phyloP scores from a whole-genome alignment of 2,888 invertebrate genomes.

The Syrphus vitripennis region DNA sequence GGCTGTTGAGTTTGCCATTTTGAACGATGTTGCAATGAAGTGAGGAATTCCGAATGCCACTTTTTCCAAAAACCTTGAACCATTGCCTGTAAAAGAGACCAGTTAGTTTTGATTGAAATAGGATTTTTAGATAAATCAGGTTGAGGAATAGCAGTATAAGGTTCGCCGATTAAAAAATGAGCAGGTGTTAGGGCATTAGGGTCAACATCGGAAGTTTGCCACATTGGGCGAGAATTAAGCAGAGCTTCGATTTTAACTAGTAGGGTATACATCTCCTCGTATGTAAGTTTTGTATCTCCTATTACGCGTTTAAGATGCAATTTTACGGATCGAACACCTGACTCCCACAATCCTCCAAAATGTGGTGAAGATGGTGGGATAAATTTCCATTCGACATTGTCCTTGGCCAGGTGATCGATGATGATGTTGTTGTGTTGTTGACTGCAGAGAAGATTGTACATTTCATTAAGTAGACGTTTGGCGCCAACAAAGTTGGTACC shows the following conservation, averaged over 20 bases:
- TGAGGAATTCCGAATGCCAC: not conserved
- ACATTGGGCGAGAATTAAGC: not conserved
- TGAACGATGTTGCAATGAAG: not conserved
- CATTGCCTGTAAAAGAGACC: not conserved
- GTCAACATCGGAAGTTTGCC: conserved; percentile 5
- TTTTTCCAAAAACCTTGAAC: not conserved
- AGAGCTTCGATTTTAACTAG: not conserved
- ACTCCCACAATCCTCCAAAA: too few species aligned
- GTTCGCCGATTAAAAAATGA: not conserved
- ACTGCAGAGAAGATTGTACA: not conserved
- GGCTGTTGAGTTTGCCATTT: not conserved
- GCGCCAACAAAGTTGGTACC: conserved; percentile 62
- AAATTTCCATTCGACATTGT: not conserved
- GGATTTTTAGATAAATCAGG: not conserved
- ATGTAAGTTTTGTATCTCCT: too few species aligned
- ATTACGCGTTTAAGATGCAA: not conserved
- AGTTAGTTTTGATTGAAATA: not conserved
- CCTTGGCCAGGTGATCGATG: conserved; percentile 5
- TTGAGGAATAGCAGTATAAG: not conserved
- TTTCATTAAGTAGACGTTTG: conserved; percentile 33
- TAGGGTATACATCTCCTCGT: not conserved
- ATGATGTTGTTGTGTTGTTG: not conserved
- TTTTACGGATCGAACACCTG: too few species aligned
- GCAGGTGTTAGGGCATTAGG: conserved; percentile 1
- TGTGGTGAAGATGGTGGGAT: too few species aligned